Evolutionary conservation across 2,888 invertebrate species (phyloP), one percentile per base, ranked within the genome.

Genomic region (Diogma glabrata): DNA sequence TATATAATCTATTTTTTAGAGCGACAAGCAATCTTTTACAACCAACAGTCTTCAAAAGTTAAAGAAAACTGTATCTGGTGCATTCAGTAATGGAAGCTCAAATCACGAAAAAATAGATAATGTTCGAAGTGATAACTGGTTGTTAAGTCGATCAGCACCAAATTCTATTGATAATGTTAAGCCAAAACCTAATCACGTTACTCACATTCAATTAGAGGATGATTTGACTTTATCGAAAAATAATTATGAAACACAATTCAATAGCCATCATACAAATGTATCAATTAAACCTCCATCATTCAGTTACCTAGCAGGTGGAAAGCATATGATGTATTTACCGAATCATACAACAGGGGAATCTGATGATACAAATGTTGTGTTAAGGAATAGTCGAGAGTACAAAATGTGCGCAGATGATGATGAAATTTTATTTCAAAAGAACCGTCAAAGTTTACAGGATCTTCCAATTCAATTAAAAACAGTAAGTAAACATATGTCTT

Each of bases 71-170:
- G 78, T 84, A 1, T 81, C 82, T 0, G 82, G 82, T 1, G 79
- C 75, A 12, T 61, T 76, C 17, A 73, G 72, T 3, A 72, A 71
- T 0, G 76, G 74, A 1, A 52, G 45, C 16, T 52, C 54, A 24
- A 72, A 73, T 57, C 72, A 71, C 58, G 54, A 59, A 1, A 58
- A 58, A 46, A 49, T 30, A 36, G 40, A 48, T 24, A 57, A 54
- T 33, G 60, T 61, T 51, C 57, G 60, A 6, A 63, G 58, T 22
- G 79, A 79, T 60, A 88, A 90, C 65, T 90, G 90, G 90, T 79
- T 88, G 59, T 67, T 90, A 26, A 86, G 87, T 52, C 79, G 84
- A 60, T 87, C 87, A 12, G 84, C 85, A 2, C 87, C 87, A 2
- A 87, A 82, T 64, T 86, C 86, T 0, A 66, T 87, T 59, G 83